These are phyloP conservation scores for Griposia aprilina DNA, from an alignment of 2,888 invertebrate genomes.

Conservation along the genomic window DNA sequence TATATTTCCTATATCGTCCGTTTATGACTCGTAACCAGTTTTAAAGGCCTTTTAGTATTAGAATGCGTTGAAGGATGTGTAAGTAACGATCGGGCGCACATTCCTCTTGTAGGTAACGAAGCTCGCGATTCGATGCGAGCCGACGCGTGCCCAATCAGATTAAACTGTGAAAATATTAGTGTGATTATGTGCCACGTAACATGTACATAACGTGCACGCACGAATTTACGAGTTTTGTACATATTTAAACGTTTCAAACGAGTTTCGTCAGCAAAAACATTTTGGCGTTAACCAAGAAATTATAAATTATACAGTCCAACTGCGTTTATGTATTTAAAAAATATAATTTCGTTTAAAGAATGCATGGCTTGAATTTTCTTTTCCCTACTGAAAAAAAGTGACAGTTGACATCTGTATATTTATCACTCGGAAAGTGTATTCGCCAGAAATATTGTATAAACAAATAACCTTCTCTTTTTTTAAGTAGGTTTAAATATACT, in stretches of 20 bases:
- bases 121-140: conserved; percentile 64
- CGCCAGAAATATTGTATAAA: not conserved
- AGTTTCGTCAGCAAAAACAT: conserved; percentile 58
- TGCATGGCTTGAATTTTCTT: conserved; percentile 8
- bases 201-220: conserved; percentile 69
- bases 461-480: not conserved
- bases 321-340: too few relatives aligned
- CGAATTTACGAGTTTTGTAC: conserved; percentile 64
- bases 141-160: conserved; percentile 82
- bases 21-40: conserved; percentile 61
- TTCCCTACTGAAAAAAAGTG: conserved; percentile 13
- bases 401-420: not conserved
- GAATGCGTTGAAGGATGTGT: conserved; percentile 65
- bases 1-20: conserved; percentile 55
- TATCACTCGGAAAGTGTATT: not conserved
- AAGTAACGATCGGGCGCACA: conserved; percentile 59
- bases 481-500: conserved; percentile 4
- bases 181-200: conserved; percentile 68
- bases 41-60: conserved; percentile 54
- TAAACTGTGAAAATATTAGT: conserved; percentile 87
- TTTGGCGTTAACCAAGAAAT: conserved; percentile 9
- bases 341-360: conserved; percentile 1
- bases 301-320: too few relatives aligned
- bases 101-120: conserved; percentile 62
- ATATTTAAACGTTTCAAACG: conserved; percentile 66